phyloP scores from a whole-genome alignment of 2,797 vertebrate species.

The Chelidonichthys spinosus region DNA sequence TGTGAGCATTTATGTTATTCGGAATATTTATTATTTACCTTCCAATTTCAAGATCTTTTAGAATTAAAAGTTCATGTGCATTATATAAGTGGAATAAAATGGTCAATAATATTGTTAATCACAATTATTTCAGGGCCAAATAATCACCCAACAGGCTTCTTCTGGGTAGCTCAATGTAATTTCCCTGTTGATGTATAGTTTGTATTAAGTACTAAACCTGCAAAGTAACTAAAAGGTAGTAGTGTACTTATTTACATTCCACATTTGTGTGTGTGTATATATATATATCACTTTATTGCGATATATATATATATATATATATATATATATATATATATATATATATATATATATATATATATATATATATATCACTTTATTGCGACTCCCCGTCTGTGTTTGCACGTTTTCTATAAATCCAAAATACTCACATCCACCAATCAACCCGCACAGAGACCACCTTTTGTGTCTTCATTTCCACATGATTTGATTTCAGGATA shows the following conservation, averaged over 20 bases:
- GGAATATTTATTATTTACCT: no score
- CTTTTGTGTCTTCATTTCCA: slow-evolving; percentile 51
- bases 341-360: no score
- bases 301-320: neutral
- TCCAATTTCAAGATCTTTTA: neutral
- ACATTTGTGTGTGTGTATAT: neutral
- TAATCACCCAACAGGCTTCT: neutral
- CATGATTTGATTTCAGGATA: slow-evolving; percentile 53
- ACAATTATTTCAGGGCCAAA: neutral
- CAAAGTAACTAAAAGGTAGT: neutral
- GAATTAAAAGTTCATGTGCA: neutral
- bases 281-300: no score
- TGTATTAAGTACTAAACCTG: neutral
- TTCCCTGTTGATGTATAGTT: neutral
- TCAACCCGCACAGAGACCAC: slow-evolving; percentile 44
- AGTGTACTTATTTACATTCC: slow-evolving; percentile 6
- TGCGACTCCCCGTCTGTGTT: neutral
- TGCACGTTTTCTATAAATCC: slow-evolving; percentile 10
- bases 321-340: neutral
- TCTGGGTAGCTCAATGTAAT: neutral
- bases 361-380: neutral
- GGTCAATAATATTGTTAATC: neutral
- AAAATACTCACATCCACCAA: slow-evolving; percentile 15
- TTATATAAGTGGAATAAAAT: neutral
- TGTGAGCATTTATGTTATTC: no score